Percentiles rank a stretch among this genome's conserved stretches.
These are phyloP conservation scores for Ardeotis arabs DNA, from an alignment of 2,113 vertebrate genomes.

Conservation along the genomic window DNA sequence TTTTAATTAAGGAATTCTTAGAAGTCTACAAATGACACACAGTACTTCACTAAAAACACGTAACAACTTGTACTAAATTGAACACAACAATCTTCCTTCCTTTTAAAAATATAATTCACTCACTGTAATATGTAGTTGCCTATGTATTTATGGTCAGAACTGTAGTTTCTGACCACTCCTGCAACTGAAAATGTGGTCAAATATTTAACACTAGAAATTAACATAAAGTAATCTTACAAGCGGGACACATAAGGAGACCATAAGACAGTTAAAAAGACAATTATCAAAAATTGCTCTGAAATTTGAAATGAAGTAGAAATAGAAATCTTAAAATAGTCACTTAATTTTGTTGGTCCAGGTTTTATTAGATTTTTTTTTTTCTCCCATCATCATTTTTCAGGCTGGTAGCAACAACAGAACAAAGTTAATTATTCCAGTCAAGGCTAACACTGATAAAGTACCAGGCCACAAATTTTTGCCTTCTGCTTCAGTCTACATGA, in stretches of 20 bases:
- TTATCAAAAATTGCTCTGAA: background rate
- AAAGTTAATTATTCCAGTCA: background rate
- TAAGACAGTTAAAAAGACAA: background rate
- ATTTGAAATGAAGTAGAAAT: background rate
- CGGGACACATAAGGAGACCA: background rate
- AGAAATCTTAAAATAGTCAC: background rate
- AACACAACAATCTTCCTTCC: background rate
- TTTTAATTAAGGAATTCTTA: background rate
- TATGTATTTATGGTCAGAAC: background rate
- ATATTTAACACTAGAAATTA: background rate
- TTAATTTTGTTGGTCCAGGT: background rate
- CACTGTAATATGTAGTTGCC: background rate
- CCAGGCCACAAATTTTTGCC: background rate
- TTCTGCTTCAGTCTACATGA: background rate
- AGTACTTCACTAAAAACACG: background rate
- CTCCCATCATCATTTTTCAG: background rate
- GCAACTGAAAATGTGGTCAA: background rate
- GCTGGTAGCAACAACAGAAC: background rate
- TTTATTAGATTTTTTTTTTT: background rate
- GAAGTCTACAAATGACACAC: background rate
- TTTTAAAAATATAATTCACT: background rate
- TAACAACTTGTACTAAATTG: background rate
- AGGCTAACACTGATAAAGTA: background rate
- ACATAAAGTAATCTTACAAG: background rate
- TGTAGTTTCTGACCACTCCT: background rate